phyloP scores from a whole-genome alignment of 1,140 invertebrate genomes.

The Drosophila guanche region DNA sequence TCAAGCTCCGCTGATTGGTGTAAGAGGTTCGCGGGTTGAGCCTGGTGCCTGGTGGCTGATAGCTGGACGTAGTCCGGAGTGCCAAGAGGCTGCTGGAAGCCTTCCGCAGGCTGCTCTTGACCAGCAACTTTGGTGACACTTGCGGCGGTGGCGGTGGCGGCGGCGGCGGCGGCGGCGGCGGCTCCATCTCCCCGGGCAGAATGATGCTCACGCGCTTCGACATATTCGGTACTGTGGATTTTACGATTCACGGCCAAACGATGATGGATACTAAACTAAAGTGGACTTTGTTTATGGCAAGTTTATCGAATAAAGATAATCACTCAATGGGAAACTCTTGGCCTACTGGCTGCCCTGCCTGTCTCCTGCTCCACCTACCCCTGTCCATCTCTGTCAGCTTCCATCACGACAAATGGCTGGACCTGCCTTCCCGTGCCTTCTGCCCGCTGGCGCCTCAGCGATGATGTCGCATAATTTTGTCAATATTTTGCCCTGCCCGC shows the following conservation, averaged over 20 bases:
- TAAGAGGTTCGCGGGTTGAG: too few relatives aligned
- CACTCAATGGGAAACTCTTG: neutral
- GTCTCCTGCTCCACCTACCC: neutral
- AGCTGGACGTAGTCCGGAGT: too few relatives aligned
- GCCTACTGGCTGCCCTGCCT: neutral
- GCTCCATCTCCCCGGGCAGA: constrained; percentile 29
- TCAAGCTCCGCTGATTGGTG: too few relatives aligned
- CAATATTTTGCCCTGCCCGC: constrained; percentile 42
- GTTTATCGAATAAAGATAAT: neutral
- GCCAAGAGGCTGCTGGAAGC: too few relatives aligned
- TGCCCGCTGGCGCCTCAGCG: constrained; percentile 1
- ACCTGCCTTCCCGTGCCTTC: neutral
- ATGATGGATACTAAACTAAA: neutral
- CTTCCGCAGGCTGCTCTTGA: too few relatives aligned
- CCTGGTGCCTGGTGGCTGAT: too few relatives aligned
- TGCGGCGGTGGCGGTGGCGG: too few relatives aligned
- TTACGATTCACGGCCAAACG: constrained; percentile 2
- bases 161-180: too few relatives aligned
- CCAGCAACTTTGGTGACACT: too few relatives aligned
- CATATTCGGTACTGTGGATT: constrained; percentile 40
- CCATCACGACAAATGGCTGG: constrained; percentile 48
- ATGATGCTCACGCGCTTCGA: constrained; percentile 58
- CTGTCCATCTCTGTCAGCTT: constrained; percentile 38
- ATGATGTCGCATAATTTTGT: constrained; percentile 47
- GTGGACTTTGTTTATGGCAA: neutral